Percentiles rank a stretch among this genome's conserved stretches.
Conservation (phyloP, 2,113 vertebrate species). For the Zapornia atra region DNA sequence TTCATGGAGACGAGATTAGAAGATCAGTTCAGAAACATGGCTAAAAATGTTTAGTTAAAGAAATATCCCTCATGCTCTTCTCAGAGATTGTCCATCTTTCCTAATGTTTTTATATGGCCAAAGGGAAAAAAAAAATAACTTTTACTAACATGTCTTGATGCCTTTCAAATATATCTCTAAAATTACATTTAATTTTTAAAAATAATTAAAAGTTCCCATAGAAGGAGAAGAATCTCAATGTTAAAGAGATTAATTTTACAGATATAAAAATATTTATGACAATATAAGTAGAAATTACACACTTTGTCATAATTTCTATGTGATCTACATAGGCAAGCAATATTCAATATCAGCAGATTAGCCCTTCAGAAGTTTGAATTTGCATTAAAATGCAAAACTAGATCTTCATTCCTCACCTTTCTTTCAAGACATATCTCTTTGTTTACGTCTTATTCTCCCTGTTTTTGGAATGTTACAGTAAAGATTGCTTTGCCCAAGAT, state of each 20-base stretch:
- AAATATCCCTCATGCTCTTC: neutral
- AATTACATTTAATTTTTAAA: neutral
- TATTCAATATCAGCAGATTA: neutral
- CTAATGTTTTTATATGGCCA: neutral
- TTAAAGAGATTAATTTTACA: neutral
- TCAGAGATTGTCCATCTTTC: neutral
- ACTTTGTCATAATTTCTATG: accelerated
- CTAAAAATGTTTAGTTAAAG: neutral
- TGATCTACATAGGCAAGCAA: neutral
- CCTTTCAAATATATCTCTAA: neutral
- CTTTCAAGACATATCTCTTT: neutral
- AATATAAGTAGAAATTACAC: neutral
- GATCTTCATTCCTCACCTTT: neutral
- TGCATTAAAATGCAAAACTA: neutral
- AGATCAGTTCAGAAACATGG: neutral
- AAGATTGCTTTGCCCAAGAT: neutral
- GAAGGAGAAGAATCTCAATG: neutral
- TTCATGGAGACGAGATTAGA: neutral
- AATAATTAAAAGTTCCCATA: neutral
- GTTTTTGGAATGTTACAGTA: neutral
- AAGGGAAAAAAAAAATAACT: neutral
- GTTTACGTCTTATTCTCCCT: neutral
- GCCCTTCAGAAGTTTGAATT: neutral
- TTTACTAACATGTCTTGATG: neutral
- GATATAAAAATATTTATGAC: neutral